Base-by-base conservation (phyloP, 2,888 invertebrate genomes). In the Pyrocoelia pectoralis region DNA sequence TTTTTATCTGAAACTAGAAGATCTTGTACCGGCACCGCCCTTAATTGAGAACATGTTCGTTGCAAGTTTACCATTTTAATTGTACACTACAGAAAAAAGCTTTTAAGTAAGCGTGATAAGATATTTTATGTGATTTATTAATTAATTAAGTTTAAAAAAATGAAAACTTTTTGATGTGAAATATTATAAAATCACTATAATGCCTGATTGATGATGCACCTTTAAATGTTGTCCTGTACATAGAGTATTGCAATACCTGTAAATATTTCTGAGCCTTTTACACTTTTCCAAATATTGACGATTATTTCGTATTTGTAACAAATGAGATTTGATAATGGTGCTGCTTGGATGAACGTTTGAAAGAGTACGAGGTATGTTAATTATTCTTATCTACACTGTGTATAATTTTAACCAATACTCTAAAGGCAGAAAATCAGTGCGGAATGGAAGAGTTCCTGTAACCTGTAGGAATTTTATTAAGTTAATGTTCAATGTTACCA, bases 31-130 rank as follows among this genome's bases (percentile, higher is more conserved):
- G 17, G 94, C 95, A 61, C 96, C 97, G 53, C 92, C 94, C 9
- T 88, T 95, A 73, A 95, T 97, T 78, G 97, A 97, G 83, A 95
- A 93, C 81, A 93, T 97, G 93, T 97, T 96, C 82, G 93, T 94
- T 76, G 92, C 95, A 79, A 95, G 94, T 83, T 87, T 97, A 80
- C 97, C 97, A 72, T 97, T 96, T 83, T 97, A 90, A 33, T 33
- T 10, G 9, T 33, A 33, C 9, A 33, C 33, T 33, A 33, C 33
- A n/a, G 33, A 33, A 33, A 33, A n/a, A 33, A 33, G 86, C 76
- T 64, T 54, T 33, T 14, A 43, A 41, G 18, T 52, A 46, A 56
- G 52, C 76, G 79, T 79, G 79, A 80, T 80, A 76, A 74, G 49
- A 59, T 75, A 73, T 76, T 77, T 73, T 76, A 78, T 79, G 79